Evolutionary conservation across 2,797 vertebrate genomes (phyloP).

Genomic region (Morus bassanus): DNA sequence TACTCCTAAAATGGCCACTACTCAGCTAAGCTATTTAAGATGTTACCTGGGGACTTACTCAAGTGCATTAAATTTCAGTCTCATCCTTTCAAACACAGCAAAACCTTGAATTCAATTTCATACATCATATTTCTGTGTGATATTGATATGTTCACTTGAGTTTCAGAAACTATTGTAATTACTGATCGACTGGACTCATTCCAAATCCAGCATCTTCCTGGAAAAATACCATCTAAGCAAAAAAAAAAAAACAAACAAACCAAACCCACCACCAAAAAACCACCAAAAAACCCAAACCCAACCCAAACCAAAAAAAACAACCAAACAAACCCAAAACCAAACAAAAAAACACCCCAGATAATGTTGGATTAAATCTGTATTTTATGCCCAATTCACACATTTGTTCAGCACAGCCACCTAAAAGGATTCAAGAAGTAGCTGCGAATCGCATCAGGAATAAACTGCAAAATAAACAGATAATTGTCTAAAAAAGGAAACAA

Average conservation of each 20-base stretch:
- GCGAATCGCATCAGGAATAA: not conserved
- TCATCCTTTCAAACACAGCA: conserved; percentile 15
- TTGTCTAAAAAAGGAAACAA: not conserved
- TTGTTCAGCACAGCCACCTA: not conserved
- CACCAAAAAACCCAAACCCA: too few species aligned
- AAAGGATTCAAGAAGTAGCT: not conserved
- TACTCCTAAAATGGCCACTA: not conserved
- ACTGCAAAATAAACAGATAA: not conserved
- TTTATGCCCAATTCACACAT: not conserved
- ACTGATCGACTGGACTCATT: conserved; percentile 7
- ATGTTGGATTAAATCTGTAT: not conserved
- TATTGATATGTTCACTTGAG: not conserved
- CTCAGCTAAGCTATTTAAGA: conserved; percentile 21
- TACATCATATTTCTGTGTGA: not conserved
- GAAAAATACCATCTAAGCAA: not conserved
- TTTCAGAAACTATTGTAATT: not conserved
- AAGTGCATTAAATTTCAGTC: conserved; percentile 18
- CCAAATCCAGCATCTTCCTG: not conserved
- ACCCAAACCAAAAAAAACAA: not conserved
- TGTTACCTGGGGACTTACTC: not conserved
- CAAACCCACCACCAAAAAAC: too few species aligned
- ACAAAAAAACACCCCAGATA: not conserved
- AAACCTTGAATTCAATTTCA: conserved; percentile 32
- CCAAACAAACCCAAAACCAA: too few species aligned
- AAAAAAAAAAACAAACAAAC: not conserved